Base-by-base conservation (phyloP, 2,888 invertebrate genomes). In the Pachycephus smyrnensis region DNA sequence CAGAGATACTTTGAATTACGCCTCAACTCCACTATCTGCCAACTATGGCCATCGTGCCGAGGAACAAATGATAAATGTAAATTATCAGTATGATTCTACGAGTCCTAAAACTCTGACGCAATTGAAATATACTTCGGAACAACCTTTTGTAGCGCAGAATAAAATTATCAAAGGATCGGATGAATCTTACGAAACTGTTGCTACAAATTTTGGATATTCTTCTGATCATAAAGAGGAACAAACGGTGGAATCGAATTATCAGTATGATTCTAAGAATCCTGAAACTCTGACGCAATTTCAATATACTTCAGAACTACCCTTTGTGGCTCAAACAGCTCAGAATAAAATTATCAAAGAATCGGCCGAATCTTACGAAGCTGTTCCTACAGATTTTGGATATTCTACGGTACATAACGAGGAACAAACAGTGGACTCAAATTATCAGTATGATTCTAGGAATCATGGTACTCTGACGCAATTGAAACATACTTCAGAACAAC, bases 221-320 rank as follows among this genome's bases (percentile, higher is more conserved):
- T 23, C 40, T 2, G 23, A 55, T 23, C 40, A 55, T 55, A 55
- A 15, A 1, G 2, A 40, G 0, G 0, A 40, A 2, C 23, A 23
- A 0, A 40, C 0, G 0, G 4, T 1, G 4, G 40, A 0, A 0
- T 40, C 40, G 0, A 40, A 40, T 0, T 40, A 15, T 40, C 15
- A 40, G 15, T 15, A 40, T 40, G 15, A 15, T 40, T 15, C 40
- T 15, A 40, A 4, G 12, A 40, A 4, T 0, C 15, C 40, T 40
- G 15, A 37, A 1, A 37, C 3, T 33, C 3, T 33, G 33, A 1
- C 15, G 0, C 15, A 15, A 1, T 0, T 37, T 0, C 1, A 4
- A 37, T 37, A 12, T 12, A 15, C 37, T 12, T 37, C 37, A 15
- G 12, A 37, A 37, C 1, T 4, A 12, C 37, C 37, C 0, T 12